Evolutionary conservation across 2,113 vertebrate species (phyloP), one percentile per base, ranked within the genome.

Genomic region (Gila orcuttii): DNA sequence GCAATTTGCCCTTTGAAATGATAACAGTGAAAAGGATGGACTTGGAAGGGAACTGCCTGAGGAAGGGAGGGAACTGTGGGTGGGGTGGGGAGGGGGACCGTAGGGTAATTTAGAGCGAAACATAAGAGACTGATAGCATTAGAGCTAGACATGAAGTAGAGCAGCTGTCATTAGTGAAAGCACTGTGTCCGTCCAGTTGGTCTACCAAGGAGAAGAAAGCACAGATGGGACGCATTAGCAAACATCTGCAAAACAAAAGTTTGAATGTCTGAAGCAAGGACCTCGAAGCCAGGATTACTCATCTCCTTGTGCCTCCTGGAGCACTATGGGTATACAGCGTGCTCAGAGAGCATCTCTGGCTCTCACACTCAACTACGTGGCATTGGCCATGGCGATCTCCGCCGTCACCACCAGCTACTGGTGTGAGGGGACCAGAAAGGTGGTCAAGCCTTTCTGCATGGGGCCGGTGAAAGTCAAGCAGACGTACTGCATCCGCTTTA

Each of bases 401-500:
- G 96, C 97, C 0, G 90, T 97, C 84, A 93, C 94, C 83, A 99
- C 96, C 95, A 97, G 95, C 86, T 95, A 97, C 93, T 97, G 98
- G 97, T 98, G 97, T 0, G 93, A 97, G 85, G 97, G 97, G 0
- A 96, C 93, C 0, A 91, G 95, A 73, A 96, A 96, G 92, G 96
- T 97, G 42, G 92, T 94, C 77, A 98, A 98, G 83, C 96, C 97
- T 0, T 96, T 97, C 92, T 98, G 97, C 86, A 94, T 90, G 0
- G 95, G 90, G 1, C 92, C 92, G 0, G 82, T 91, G 1, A 92
- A 90, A 78, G 89, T 42, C 2, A 95, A 92, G 79, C 95, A 93
- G 84, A 87, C 78, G 0, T 94, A 93, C 89, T 97, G 97, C 93
- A 96, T 97, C 86, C 94, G 92, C 86, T 95, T 95, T 87, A 96